Conservation (phyloP, 2,113 vertebrate species). For the Chauna torquata region DNA sequence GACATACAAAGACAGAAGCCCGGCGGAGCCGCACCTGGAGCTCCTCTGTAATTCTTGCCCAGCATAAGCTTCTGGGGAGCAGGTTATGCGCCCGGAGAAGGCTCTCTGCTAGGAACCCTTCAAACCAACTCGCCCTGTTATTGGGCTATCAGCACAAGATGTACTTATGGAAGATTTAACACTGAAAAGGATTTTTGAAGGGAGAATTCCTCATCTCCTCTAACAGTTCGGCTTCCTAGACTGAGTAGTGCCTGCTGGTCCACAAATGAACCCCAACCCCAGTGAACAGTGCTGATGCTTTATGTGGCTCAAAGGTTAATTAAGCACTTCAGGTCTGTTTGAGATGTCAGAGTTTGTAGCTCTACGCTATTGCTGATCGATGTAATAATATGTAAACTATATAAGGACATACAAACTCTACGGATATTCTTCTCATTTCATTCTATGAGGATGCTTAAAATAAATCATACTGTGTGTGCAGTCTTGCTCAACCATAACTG, state of each 20-base stretch:
- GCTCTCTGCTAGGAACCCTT: not conserved
- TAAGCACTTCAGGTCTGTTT: not conserved
- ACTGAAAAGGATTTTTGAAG: not conserved
- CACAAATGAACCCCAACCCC: not conserved
- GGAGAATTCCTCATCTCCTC: not conserved
- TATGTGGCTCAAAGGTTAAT: not conserved
- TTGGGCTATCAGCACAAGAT: not conserved
- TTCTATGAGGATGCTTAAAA: not conserved
- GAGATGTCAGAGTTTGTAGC: not conserved
- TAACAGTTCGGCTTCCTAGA: not conserved
- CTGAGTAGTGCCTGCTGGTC: not conserved
- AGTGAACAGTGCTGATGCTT: not conserved
- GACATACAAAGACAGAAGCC: not conserved
- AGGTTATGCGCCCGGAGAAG: not conserved
- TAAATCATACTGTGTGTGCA: fast-evolving
- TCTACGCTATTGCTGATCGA: too few relatives aligned
- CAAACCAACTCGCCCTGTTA: not conserved
- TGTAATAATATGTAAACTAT: not conserved
- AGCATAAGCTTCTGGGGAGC: not conserved
- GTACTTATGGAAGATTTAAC: not conserved
- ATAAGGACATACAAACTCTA: not conserved
- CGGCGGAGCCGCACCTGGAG: not conserved
- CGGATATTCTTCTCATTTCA: not conserved
- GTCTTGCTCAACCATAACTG: not conserved
- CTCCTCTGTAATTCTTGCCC: not conserved